phyloP scores from a whole-genome alignment of 2,888 invertebrate species.

The Pterostichus niger region DNA sequence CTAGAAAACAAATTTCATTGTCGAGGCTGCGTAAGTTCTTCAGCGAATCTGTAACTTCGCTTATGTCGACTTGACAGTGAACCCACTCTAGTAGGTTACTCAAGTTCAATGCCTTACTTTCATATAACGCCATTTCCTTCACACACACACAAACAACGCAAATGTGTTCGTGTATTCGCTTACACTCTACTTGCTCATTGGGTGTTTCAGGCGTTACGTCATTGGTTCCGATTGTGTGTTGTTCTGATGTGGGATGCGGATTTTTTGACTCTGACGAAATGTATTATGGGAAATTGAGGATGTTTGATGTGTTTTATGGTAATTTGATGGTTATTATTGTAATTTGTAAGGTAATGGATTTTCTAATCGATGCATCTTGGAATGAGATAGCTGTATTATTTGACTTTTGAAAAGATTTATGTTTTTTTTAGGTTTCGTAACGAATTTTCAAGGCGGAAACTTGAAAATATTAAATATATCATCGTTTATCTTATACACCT shows the following conservation, averaged over 20 bases:
- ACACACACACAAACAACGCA: constrained; percentile 33
- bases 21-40: constrained; percentile 42
- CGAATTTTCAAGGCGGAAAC: constrained; percentile 8
- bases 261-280: constrained; percentile 47
- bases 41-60: constrained; percentile 55
- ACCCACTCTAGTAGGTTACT: constrained; percentile 76
- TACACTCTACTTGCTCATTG: constrained; percentile 44
- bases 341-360: constrained; percentile 47
- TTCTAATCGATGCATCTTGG: constrained; percentile 41
- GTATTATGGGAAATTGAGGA: constrained; percentile 38
- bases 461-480: constrained; percentile 18
- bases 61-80: constrained; percentile 72
- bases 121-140: constrained; percentile 70
- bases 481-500: not conserved
- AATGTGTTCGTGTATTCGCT: constrained; percentile 26
- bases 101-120: constrained; percentile 77
- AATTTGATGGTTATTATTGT: constrained; percentile 36
- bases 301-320: constrained; percentile 40
- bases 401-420: constrained; percentile 5
- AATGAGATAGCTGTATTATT: constrained; percentile 26
- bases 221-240: constrained; percentile 11
- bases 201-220: constrained; percentile 35
- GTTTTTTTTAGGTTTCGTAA: not conserved
- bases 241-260: constrained; percentile 34
- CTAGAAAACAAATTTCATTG: constrained; percentile 64